Percentiles rank a stretch among this genome's conserved stretches.
Conservation (phyloP, 2,797 vertebrate genomes). For the Trichosurus vulpecula region DNA sequence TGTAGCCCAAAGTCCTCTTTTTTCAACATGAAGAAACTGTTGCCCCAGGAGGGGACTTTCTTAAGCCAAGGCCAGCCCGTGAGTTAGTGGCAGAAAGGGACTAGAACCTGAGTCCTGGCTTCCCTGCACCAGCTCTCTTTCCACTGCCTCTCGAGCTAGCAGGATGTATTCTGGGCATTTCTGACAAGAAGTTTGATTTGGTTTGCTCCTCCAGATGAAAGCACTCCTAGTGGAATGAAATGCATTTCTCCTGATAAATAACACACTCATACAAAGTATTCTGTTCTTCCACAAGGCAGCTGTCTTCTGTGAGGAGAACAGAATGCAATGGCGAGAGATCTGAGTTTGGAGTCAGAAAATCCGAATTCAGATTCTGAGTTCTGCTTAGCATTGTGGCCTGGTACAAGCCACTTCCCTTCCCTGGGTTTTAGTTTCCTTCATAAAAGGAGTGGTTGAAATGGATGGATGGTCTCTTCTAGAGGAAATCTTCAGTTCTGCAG, state of each 20-base stretch:
- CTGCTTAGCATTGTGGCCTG: background rate
- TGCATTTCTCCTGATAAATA: conserved; percentile 24
- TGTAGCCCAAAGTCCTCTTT: background rate
- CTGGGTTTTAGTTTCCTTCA: no score
- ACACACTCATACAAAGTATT: background rate
- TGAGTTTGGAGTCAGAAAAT: background rate
- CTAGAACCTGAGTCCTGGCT: background rate
- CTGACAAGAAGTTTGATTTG: background rate
- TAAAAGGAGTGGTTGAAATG: no score
- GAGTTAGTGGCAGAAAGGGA: background rate
- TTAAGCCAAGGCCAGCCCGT: background rate
- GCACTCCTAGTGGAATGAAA: conserved; percentile 10
- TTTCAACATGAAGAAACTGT: background rate
- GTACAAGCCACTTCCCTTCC: background rate
- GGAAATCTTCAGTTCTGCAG: background rate
- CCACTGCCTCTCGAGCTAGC: background rate
- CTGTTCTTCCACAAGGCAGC: background rate
- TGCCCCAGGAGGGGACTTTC: background rate
- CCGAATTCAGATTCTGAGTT: background rate
- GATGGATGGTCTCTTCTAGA: background rate
- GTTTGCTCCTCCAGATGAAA: conserved; percentile 25
- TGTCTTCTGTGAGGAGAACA: background rate
- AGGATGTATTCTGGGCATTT: background rate
- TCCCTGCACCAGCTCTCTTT: background rate
- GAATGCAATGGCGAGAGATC: background rate